These are phyloP conservation scores for Promerops cafer DNA, from an alignment of 2,113 vertebrate species.

Conservation along the genomic window DNA sequence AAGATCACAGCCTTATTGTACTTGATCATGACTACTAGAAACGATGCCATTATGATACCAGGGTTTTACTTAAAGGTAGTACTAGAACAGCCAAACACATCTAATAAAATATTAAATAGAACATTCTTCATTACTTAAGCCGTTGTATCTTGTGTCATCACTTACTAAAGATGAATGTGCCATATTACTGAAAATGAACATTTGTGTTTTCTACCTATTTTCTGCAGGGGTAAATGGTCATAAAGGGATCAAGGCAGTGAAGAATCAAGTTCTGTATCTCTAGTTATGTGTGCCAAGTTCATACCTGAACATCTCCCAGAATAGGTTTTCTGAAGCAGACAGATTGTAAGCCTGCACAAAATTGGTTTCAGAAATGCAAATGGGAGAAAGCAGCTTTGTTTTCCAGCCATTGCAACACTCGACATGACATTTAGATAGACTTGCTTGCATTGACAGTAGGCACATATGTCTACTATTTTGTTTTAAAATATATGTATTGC, in stretches of 20 bases:
- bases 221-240: slow-evolving; percentile 30
- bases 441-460: slow-evolving; percentile 55
- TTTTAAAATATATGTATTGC: slow-evolving; percentile 59
- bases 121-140: neutral
- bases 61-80: neutral
- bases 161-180: slow-evolving; percentile 13
- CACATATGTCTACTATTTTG: slow-evolving; percentile 67
- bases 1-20: neutral
- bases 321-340: slow-evolving; percentile 43
- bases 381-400: slow-evolving; percentile 51
- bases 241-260: slow-evolving; percentile 40
- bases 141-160: slow-evolving; percentile 27
- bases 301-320: slow-evolving; percentile 45
- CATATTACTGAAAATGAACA: slow-evolving; percentile 52
- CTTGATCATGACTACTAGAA: neutral
- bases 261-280: slow-evolving; percentile 18
- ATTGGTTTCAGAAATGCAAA: slow-evolving; percentile 36
- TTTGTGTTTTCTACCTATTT: slow-evolving; percentile 63
- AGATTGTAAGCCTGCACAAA: slow-evolving; percentile 51
- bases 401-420: slow-evolving; percentile 36
- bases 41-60: neutral
- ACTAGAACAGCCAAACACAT: neutral
- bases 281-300: slow-evolving; percentile 26
- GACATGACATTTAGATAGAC: slow-evolving; percentile 55
- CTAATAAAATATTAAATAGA: neutral